Percentiles rank a stretch among this genome's conserved stretches.
These are phyloP conservation scores for Clarias macrocephalus DNA, from an alignment of 2,113 vertebrate species.

Conservation along the genomic window DNA sequence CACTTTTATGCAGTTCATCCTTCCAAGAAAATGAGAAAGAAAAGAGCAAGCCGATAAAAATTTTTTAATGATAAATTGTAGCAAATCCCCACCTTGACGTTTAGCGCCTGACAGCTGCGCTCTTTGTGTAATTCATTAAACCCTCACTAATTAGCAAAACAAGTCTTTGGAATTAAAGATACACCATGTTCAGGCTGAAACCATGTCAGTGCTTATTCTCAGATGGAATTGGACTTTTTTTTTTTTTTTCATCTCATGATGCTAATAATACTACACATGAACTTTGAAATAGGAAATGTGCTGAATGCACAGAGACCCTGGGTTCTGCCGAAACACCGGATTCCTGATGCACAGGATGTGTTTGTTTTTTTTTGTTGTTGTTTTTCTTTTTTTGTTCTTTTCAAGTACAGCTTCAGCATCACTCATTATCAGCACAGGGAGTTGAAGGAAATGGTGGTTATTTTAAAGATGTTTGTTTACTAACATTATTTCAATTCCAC, in stretches of 20 bases:
- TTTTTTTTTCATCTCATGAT: not conserved
- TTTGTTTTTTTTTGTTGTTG: not conserved
- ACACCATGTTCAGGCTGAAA: not conserved
- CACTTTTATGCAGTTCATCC: not conserved
- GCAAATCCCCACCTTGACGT: constrained; percentile 18
- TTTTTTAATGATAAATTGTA: constrained; percentile 30
- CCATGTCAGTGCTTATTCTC: not conserved
- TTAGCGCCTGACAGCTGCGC: constrained; percentile 4
- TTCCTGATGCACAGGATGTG: constrained; percentile 17
- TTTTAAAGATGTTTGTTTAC: constrained; percentile 33
- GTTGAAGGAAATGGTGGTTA: not conserved
- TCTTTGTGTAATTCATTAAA: constrained; percentile 43
- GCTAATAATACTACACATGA: constrained; percentile 26
- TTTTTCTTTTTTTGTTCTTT: not conserved
- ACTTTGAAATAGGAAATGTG: not conserved
- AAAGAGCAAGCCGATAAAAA: constrained; percentile 20
- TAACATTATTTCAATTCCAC: not conserved
- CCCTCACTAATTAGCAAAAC: constrained; percentile 42
- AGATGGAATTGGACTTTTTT: not conserved
- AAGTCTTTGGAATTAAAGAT: constrained; percentile 21
- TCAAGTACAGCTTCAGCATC: constrained; percentile 27
- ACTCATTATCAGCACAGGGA: constrained; percentile 12
- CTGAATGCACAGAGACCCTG: constrained; percentile 4
- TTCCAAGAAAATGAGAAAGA: not conserved
- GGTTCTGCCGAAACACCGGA: not conserved